A percentile compares a stretch with the other conserved stretches of the same genome.
Evolutionary conservation across 1,140 invertebrate species (phyloP).

Genomic region (Papilio polytes): DNA sequence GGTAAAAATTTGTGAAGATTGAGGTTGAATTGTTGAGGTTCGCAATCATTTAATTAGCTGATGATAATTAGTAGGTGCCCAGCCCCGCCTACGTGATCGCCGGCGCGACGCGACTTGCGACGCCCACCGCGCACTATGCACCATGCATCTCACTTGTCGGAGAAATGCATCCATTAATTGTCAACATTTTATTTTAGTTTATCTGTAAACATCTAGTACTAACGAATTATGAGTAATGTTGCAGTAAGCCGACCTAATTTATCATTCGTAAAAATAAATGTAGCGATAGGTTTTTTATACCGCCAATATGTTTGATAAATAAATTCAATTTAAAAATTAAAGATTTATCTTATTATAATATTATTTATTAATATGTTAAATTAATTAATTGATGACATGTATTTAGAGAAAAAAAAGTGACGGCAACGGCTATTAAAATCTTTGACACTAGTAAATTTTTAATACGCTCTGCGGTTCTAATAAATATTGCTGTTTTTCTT

Average conservation of each 20-base stretch:
- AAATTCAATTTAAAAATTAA: constrained; percentile 1
- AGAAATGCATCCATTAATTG: constrained; percentile 35
- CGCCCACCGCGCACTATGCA: constrained; percentile 52
- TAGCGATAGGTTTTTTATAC: not conserved
- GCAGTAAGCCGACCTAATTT: not conserved
- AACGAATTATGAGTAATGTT: not conserved
- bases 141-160: constrained; percentile 40
- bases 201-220: constrained; percentile 8
- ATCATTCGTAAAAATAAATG: constrained; percentile 3
- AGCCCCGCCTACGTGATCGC: constrained; percentile 46
- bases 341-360: not conserved
- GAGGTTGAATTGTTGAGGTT: constrained; percentile 39
- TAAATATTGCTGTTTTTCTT: constrained; percentile 25
- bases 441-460: constrained; percentile 19
- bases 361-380: constrained; percentile 18
- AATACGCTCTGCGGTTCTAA: not conserved
- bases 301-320: constrained; percentile 9
- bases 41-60: constrained; percentile 42
- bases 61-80: constrained; percentile 53
- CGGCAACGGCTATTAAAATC: constrained; percentile 17
- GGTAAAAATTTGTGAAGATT: not conserved
- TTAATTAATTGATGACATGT: constrained; percentile 26
- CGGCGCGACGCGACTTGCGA: constrained; percentile 15
- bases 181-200: constrained; percentile 29
- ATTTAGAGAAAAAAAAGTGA: constrained; percentile 4